Percentiles rank a stretch among this genome's conserved stretches.
Conservation (phyloP, 2,113 vertebrate species). For the Forbesichthys agassizii region DNA sequence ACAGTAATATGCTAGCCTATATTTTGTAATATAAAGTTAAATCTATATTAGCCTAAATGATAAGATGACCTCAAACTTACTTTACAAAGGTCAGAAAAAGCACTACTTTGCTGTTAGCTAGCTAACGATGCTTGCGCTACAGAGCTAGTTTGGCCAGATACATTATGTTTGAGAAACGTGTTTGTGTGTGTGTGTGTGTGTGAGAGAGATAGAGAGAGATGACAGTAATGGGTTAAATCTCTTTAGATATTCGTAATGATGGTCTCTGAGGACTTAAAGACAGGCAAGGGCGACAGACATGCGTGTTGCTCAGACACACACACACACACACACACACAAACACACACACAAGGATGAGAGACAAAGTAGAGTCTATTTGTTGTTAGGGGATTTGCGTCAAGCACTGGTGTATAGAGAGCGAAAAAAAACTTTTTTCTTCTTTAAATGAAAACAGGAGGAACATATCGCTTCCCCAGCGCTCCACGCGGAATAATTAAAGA, state of each 20-base stretch:
- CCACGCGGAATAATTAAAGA: slow-evolving; percentile 75
- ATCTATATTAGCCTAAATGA: no score
- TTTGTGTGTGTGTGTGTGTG: not conserved
- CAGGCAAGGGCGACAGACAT: slow-evolving; percentile 7
- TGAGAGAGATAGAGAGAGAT: not conserved
- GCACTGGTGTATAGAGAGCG: slow-evolving; percentile 37
- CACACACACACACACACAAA: slow-evolving; percentile 14
- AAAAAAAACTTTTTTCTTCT: slow-evolving; percentile 51
- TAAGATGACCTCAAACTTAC: no score
- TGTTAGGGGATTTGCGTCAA: slow-evolving; percentile 40
- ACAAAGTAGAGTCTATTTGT: slow-evolving; percentile 44
- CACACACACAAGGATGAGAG: slow-evolving; percentile 18
- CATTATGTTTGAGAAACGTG: not conserved
- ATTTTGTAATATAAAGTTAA: no score
- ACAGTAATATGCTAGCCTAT: no score
- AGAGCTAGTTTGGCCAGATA: no score
- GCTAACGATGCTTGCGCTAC: no score
- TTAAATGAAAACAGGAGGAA: slow-evolving; percentile 70
- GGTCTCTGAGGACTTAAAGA: slow-evolving; percentile 35
- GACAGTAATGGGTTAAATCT: slow-evolving; percentile 28
- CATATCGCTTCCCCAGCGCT: slow-evolving; percentile 64
- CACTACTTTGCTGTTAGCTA: no score
- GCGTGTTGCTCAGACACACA: not conserved
- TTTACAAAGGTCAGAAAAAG: no score
- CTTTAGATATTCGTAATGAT: slow-evolving; percentile 41